Evolutionary conservation across 2,888 invertebrate genomes (phyloP).

Genomic region (Folsomia candida): DNA sequence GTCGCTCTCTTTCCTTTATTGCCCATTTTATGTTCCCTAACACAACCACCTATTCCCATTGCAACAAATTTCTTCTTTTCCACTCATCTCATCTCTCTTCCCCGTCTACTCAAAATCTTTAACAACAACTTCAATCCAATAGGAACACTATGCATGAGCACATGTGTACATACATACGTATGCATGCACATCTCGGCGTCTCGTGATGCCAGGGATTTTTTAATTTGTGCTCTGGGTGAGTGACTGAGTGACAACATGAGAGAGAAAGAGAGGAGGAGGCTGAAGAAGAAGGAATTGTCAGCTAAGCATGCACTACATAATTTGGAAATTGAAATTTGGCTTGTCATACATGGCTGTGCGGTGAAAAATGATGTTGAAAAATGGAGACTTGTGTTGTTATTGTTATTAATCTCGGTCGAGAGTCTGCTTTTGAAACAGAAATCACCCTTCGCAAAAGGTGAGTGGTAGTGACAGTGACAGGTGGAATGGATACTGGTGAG

Average conservation of each 20-base stretch:
- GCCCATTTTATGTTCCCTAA: neutral
- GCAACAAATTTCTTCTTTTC: no score
- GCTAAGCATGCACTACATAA: neutral
- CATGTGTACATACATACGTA: no score
- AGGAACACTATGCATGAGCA: neutral
- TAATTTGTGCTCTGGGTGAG: neutral
- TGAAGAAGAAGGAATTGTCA: no score
- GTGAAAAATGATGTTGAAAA: conserved; percentile 4
- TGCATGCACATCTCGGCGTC: no score
- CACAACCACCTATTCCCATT: conserved; percentile 1
- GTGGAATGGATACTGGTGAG: neutral
- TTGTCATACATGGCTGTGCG: neutral
- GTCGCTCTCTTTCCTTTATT: neutral
- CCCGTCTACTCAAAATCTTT: no score
- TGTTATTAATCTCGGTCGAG: conserved; percentile 4
- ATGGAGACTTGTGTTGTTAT: neutral
- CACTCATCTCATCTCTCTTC: no score
- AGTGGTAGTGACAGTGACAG: neutral
- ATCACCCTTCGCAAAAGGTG: neutral
- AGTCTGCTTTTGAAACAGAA: neutral
- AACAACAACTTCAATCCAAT: neutral
- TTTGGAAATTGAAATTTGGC: conserved; percentile 1
- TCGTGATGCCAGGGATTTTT: no score
- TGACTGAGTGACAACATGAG: neutral
- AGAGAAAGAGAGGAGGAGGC: neutral